Evolutionary conservation across 2,113 vertebrate genomes (phyloP), one percentile per base, ranked within the genome.

Genomic region (Sitta europaea): DNA sequence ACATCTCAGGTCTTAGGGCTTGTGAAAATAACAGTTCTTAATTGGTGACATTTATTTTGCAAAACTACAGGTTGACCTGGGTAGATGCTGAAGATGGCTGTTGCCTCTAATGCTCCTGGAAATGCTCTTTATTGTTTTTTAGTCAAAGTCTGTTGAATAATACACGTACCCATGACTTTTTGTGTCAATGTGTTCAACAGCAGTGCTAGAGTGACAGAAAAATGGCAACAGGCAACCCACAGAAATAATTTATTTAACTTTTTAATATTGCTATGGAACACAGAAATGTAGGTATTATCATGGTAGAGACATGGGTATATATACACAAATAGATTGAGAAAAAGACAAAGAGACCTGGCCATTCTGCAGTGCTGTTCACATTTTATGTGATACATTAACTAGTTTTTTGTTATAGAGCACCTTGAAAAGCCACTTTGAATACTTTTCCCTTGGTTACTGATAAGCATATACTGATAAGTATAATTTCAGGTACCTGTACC

Each of bases 81-180:
- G 20, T n/a, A 31, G 14, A 31, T 73, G 58, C 5, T 76, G 40
- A 82, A 78, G 80, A 72, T 1, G 1, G 4, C 4, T 57, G 23
- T 2, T 92, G 19, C 54, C 94, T 55, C 57, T 42, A 35, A 27
- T 14, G 12, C 8, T 88, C 15, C 27, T 51, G 25, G 47, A 87
- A 81, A 58, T 33, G 9, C 9, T 35, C 11, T n/a, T 78, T 10
- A 29, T 40, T 47, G 11, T 50, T 15, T 6, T 20, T 80, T 57
- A 71, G 50, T 33, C 29, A 24, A 63, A 80, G 9, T 43, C n/a
- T 72, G 24, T 10, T 31, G 24, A 79, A 63, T 68, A 78, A 45
- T 2, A 1, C 11, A 2, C 13, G 6, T 12, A 33, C 1, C 0
- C 13, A 38, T 10, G 28, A 40, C 15, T 81, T 29, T 50, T 3